Evolutionary conservation across 2,888 invertebrate species (phyloP).

Genomic region (Apocheima hispidaria): DNA sequence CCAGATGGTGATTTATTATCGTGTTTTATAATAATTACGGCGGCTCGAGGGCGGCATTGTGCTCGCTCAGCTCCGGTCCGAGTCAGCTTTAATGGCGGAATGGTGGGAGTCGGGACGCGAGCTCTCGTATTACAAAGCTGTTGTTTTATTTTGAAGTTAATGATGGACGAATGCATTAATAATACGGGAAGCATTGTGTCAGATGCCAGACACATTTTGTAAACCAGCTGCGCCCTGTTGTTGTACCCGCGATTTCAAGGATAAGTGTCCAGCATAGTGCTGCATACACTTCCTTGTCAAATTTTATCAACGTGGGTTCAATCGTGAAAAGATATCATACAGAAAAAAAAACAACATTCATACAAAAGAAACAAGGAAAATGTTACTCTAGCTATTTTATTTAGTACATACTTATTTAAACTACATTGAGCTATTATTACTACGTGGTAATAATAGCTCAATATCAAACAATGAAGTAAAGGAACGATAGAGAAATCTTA

Average conservation of each 20-base stretch:
- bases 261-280: too few species aligned
- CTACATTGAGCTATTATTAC: too few species aligned
- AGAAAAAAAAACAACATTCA: too few species aligned
- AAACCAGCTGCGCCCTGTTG: neutral
- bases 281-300: too few species aligned
- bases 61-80: slow-evolving; percentile 44
- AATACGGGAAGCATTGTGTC: slow-evolving; percentile 26
- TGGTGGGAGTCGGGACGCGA: slow-evolving; percentile 49
- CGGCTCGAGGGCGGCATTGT: slow-evolving; percentile 68
- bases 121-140: slow-evolving; percentile 57
- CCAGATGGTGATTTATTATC: slow-evolving; percentile 83
- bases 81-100: slow-evolving; percentile 56
- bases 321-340: too few species aligned
- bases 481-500: too few species aligned
- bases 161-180: slow-evolving; percentile 46
- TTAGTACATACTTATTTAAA: too few species aligned
- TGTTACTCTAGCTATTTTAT: too few species aligned
- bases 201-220: neutral
- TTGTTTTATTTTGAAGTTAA: slow-evolving; percentile 59
- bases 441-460: too few species aligned
- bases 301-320: too few species aligned
- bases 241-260: neutral
- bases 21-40: slow-evolving; percentile 82
- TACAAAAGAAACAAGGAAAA: too few species aligned
- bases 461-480: too few species aligned